Conservation (phyloP, 92 coral and sea anemone genomes). For the Palythoa caribaeorum region DNA sequence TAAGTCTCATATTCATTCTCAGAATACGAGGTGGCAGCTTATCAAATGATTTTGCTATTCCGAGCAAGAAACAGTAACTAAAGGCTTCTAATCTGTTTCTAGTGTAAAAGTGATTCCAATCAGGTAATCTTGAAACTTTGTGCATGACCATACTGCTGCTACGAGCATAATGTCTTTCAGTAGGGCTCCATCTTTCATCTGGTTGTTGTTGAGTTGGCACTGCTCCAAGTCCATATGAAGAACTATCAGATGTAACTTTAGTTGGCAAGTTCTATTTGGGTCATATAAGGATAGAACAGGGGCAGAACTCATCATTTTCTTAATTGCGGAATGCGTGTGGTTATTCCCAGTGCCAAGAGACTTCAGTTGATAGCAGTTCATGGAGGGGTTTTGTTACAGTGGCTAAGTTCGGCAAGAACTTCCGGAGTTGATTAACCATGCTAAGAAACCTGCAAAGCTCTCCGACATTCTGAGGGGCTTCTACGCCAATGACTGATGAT, state of each 20-base stretch:
- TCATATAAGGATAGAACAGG: slow-evolving; percentile 40
- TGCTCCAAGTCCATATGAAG: slow-evolving; percentile 55
- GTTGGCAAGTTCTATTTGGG: slow-evolving; percentile 37
- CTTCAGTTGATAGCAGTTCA: neutral
- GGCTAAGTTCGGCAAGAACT: slow-evolving; percentile 7
- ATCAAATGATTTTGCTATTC: slow-evolving; percentile 34
- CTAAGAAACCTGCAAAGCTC: slow-evolving; percentile 27
- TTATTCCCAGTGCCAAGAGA: slow-evolving; percentile 28
- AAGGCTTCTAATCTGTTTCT: too few relatives aligned
- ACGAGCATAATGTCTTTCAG: slow-evolving; percentile 31
- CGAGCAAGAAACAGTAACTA: neutral
- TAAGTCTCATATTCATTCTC: slow-evolving; percentile 30
- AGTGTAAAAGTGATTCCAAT: too few relatives aligned
- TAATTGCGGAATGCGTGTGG: neutral
- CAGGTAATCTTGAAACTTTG: too few relatives aligned
- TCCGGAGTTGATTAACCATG: slow-evolving; percentile 36
- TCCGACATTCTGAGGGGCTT: neutral
- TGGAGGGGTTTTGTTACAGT: slow-evolving; percentile 38
- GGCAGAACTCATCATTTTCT: neutral
- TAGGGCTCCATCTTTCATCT: neutral
- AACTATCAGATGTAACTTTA: slow-evolving; percentile 55
- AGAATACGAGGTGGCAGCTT: slow-evolving; percentile 34
- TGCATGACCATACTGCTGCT: neutral
- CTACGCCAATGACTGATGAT: neutral
- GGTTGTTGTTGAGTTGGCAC: slow-evolving; percentile 4